Percentiles rank a stretch among this genome's conserved stretches.
Evolutionary conservation across 2,888 invertebrate genomes (phyloP).

Genomic region (Pandemis cinnamomeana): DNA sequence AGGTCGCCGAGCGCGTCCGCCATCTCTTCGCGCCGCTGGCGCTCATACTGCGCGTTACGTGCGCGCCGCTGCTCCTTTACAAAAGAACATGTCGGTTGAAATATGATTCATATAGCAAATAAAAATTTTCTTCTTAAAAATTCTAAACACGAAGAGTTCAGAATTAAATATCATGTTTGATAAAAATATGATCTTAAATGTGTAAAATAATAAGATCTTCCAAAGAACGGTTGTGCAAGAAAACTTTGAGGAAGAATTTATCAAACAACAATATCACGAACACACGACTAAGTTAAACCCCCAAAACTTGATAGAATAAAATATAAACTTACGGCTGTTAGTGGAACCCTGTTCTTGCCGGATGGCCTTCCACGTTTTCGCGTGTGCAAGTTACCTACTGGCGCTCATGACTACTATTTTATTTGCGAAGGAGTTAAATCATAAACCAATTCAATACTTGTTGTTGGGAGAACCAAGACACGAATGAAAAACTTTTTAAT

Average conservation of each 20-base stretch:
- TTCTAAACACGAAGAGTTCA: too few relatives aligned
- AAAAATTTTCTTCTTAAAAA: too few relatives aligned
- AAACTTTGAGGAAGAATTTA: too few relatives aligned
- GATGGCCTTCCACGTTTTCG: not conserved
- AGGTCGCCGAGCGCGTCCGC: not conserved
- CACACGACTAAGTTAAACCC: not conserved
- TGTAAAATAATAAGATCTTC: not conserved
- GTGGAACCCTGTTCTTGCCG: not conserved
- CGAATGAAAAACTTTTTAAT: too few relatives aligned
- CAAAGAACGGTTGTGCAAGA: not conserved
- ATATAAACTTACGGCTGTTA: not conserved
- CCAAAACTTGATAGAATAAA: not conserved
- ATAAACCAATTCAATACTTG: too few relatives aligned
- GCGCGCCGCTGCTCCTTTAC: not conserved
- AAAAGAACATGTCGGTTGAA: not conserved
- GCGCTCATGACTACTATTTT: not conserved
- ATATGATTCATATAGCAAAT: not conserved
- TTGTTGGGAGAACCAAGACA: too few relatives aligned
- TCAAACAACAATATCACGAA: not conserved
- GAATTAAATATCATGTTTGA: too few relatives aligned
- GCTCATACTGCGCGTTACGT: not conserved
- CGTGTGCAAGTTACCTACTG: not conserved
- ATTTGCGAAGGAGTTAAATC: not conserved
- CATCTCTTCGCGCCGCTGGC: not conserved
- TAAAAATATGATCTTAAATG: too few relatives aligned